Evolutionary conservation across 2,113 vertebrate genomes (phyloP).

Genomic region (Sarotherodon lohbergeri): DNA sequence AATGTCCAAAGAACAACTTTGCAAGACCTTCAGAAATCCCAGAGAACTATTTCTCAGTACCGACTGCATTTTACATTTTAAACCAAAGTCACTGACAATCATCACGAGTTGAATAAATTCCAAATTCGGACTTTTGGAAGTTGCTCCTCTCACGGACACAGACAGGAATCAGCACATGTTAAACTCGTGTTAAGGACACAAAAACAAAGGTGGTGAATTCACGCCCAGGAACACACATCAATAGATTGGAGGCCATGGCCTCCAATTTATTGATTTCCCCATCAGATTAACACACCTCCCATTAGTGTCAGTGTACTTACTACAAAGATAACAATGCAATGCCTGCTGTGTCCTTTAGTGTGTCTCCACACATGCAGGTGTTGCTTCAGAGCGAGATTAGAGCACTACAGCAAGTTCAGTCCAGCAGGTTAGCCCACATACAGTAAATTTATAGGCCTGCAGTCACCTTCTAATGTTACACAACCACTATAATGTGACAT

Average conservation of each 20-base stretch:
- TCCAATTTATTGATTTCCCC: background rate
- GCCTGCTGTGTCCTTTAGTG: background rate
- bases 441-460: background rate
- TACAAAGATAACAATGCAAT: background rate
- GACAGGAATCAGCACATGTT: background rate
- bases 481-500: background rate
- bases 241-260: background rate
- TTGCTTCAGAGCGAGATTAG: background rate
- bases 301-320: background rate
- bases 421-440: background rate
- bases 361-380: background rate
- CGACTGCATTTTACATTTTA: fast-evolving
- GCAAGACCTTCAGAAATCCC: background rate
- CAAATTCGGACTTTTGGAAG: background rate
- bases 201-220: background rate
- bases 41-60: background rate
- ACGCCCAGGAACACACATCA: fast-evolving
- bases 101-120: background rate
- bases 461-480: background rate
- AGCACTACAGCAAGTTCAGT: background rate
- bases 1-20: background rate
- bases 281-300: background rate
- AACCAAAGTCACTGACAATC: background rate
- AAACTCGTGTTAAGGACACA: background rate
- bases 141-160: fast-evolving